Conservation (phyloP, 2,113 vertebrate genomes). For the Morphnarchus princeps region DNA sequence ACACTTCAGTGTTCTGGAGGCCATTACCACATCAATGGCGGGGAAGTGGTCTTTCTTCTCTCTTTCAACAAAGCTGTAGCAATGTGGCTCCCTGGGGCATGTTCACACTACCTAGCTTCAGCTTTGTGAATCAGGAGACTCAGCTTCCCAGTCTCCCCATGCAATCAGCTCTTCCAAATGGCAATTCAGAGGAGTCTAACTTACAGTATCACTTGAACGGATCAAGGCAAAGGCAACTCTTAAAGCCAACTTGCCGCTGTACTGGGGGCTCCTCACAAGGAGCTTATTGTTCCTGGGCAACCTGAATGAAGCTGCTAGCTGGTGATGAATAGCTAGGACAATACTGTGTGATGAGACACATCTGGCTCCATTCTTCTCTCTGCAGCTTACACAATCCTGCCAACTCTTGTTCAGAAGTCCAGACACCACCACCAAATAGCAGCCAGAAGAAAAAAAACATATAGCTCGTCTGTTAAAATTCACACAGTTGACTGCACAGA, state of each 20-base stretch:
- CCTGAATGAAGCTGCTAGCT: neutral
- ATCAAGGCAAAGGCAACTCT: neutral
- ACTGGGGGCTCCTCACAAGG: neutral
- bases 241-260: neutral
- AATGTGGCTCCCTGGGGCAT: neutral
- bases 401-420: neutral
- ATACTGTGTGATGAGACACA: neutral
- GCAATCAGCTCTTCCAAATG: neutral
- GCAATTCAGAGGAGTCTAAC: constrained; percentile 1
- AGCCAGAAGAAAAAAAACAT: neutral
- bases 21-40: constrained; percentile 8
- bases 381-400: neutral
- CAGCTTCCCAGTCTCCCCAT: neutral
- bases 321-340: neutral
- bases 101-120: neutral
- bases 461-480: neutral
- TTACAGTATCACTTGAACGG: neutral
- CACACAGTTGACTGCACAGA: neutral
- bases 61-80: neutral
- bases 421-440: neutral
- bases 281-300: neutral
- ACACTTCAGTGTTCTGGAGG: neutral
- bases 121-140: neutral
- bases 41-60: constrained; percentile 8
- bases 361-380: neutral